phyloP scores from a whole-genome alignment of 2,113 vertebrate species.

The Engystomops pustulosus region DNA sequence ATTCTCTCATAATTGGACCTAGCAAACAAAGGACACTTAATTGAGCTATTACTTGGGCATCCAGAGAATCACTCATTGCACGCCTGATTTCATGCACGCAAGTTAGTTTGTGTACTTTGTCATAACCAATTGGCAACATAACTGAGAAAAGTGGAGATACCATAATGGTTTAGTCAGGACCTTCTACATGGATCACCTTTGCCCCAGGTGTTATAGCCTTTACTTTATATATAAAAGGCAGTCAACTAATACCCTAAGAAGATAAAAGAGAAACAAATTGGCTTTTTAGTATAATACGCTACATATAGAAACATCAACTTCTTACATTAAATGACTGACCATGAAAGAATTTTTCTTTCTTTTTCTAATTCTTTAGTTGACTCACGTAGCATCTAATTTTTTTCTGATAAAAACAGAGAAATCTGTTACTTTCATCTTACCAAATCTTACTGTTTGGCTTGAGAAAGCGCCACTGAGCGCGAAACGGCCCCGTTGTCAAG shows the following conservation, averaged over 20 bases:
- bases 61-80: constrained; percentile 35
- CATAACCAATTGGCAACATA: not conserved
- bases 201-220: constrained; percentile 15
- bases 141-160: not conserved
- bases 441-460: too few relatives aligned
- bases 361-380: too few relatives aligned
- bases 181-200: constrained; percentile 13
- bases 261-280: constrained; percentile 19
- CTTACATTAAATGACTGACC: too few relatives aligned
- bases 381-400: too few relatives aligned
- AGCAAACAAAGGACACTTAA: constrained; percentile 25
- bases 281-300: not conserved
- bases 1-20: constrained; percentile 29
- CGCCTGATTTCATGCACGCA: constrained; percentile 5
- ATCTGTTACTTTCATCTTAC: too few relatives aligned
- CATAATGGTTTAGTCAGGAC: not conserved
- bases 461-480: too few relatives aligned
- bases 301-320: not conserved
- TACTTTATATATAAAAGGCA: constrained; percentile 1
- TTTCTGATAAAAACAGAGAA: too few relatives aligned
- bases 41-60: constrained; percentile 17
- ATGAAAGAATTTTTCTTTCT: too few relatives aligned
- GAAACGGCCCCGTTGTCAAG: too few relatives aligned
- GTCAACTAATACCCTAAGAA: constrained; percentile 18
- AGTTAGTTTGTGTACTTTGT: constrained; percentile 16